Evolutionary conservation across 2,113 vertebrate genomes (phyloP), one percentile per base, ranked within the genome.

Genomic region (Egretta garzetta): DNA sequence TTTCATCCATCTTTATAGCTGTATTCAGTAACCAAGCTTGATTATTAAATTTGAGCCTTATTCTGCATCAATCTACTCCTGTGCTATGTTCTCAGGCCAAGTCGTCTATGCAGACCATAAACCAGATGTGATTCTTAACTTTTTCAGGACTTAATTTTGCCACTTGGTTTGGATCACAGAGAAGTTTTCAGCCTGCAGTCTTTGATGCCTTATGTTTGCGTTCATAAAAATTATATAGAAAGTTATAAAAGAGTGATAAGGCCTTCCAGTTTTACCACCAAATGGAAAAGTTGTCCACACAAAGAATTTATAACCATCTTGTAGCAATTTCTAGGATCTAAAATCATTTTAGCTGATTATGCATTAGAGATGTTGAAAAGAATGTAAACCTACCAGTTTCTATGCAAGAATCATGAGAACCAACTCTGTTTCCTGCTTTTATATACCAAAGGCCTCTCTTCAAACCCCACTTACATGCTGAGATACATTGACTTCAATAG

Each of bases 181-280:
- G 88, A 91, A 86, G 68, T 86, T 96, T 97, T 97, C 86, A 97
- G 94, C 72, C 94, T 71, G 33, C 50, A 70, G 85, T 88, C 98
- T 98, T 98, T 98, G 98, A 98, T 98, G 97, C 97, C 18, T 97
- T 93, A 96, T 98, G 96, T 96, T 97, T 96, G 97, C 91, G 27
- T 98, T 97, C 97, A 98, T 98, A 98, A 98, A 98, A 97, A 96
- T 98, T 98, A 98, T 97, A 98, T 97, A 97, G 97, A 97, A 97
- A 97, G 96, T 97, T 98, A 98, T 97, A 98, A 98, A 98, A 97
- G 90, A 94, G 97, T 74, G 97, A 98, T 98, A 98, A 98, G 97
- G 75, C 92, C 97, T 98, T 98, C 95, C 95, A 94, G 96, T 98
- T 97, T 98, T 97, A 98, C 97, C 97, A 96, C 94, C 83, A 91